Percentiles rank a stretch among this genome's conserved stretches.
Conservation (phyloP, 2,888 invertebrate genomes). For the Gastrophysa polygoni region DNA sequence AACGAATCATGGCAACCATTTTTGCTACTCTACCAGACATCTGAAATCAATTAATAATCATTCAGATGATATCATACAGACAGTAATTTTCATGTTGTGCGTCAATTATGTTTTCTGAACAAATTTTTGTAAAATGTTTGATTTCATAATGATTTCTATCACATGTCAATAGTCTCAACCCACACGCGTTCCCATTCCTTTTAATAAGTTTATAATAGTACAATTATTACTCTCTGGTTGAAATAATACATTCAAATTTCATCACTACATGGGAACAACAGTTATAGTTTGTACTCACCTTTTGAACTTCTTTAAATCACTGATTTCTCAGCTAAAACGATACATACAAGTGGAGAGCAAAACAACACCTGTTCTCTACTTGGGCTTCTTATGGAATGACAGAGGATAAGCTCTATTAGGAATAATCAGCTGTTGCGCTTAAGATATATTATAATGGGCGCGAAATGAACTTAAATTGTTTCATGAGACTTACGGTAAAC, state of each 20-base stretch:
- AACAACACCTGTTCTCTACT: conserved; percentile 5
- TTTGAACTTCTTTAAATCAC: conserved; percentile 4
- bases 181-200: background rate
- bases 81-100: background rate
- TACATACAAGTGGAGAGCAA: background rate
- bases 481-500: background rate
- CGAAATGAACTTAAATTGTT: background rate
- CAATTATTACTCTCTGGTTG: background rate
- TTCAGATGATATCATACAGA: background rate
- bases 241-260: background rate
- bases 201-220: background rate
- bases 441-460: conserved; percentile 9
- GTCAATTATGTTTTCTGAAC: background rate
- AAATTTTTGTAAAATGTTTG: background rate
- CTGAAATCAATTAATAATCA: background rate
- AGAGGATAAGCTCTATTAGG: background rate
- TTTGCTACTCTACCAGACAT: background rate
- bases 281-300: background rate
- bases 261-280: background rate
- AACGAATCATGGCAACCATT: background rate
- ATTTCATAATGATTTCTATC: background rate
- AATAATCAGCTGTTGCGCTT: conserved; percentile 7
- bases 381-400: conserved; percentile 7
- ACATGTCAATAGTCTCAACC: background rate
- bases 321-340: background rate